Evolutionary conservation across 2,888 invertebrate genomes (phyloP).

Genomic region (Heliconius sara): DNA sequence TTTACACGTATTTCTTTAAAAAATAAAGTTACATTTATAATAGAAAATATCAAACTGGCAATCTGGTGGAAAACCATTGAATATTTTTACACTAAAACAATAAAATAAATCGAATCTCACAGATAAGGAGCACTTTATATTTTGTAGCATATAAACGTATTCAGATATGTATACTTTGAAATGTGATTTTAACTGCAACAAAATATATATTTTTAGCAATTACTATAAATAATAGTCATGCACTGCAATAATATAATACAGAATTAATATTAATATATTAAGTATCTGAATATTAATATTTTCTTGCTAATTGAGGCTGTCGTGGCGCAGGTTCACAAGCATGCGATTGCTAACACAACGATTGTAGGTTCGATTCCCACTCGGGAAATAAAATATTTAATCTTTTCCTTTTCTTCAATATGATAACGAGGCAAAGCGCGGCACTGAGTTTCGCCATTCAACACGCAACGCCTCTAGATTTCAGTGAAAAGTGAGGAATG

Average conservation of each 20-base stretch:
- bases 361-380: no score
- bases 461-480: no score
- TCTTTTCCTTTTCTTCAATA: no score
- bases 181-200: neutral
- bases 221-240: conserved; percentile 6
- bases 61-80: conserved; percentile 9
- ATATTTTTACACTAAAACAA: neutral
- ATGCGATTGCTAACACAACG: no score
- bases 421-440: no score
- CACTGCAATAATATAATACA: neutral
- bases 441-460: no score
- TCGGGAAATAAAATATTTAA: no score
- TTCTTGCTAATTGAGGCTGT: no score
- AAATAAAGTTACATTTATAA: conserved; percentile 13
- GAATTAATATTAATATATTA: neutral
- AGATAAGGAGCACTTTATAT: neutral
- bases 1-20: neutral
- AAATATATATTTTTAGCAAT: neutral
- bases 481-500: no score
- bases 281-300: no score
- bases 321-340: no score
- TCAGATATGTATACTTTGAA: neutral
- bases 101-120: conserved; percentile 19
- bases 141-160: neutral
- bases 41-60: conserved; percentile 3